Conservation (phyloP, 2,797 vertebrate species). For the Tamandua tetradactyla region DNA sequence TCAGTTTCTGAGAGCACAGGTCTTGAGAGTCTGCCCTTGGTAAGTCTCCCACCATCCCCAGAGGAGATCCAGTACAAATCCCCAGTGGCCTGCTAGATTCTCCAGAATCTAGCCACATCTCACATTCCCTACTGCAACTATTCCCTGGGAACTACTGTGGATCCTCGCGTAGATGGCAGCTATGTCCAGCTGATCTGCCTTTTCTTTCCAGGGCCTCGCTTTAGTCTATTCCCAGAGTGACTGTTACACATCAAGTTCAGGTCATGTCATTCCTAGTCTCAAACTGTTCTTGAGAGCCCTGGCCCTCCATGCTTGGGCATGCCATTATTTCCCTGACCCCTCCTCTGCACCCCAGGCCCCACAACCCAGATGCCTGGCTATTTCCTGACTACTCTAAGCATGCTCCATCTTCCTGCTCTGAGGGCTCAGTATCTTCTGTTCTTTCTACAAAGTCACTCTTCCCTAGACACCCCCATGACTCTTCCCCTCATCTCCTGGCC, state of each 20-base stretch:
- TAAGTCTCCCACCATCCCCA: not conserved
- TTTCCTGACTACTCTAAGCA: too few relatives aligned
- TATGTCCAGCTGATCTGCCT: too few relatives aligned
- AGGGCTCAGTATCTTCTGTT: rapidly evolving
- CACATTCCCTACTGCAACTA: not conserved
- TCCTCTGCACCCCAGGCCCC: not conserved
- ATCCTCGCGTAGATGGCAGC: not conserved
- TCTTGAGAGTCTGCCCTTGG: not conserved
- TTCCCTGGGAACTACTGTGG: not conserved
- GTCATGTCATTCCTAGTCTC: rapidly evolving
- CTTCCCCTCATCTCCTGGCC: too few relatives aligned
- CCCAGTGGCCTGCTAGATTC: not conserved
- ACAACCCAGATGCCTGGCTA: not conserved
- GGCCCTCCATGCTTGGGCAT: not conserved
- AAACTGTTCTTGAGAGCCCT: not conserved
- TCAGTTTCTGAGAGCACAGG: not conserved
- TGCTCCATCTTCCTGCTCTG: not conserved
- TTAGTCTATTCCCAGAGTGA: rapidly evolving
- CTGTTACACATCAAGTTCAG: rapidly evolving
- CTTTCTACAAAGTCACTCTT: not conserved
- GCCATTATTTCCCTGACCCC: rapidly evolving
- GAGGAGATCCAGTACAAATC: not conserved
- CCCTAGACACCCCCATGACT: rapidly evolving
- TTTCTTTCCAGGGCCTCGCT: not conserved
- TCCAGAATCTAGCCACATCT: not conserved